Base-by-base conservation (phyloP, 2,113 vertebrate species). In the Chaetodon auriga region DNA sequence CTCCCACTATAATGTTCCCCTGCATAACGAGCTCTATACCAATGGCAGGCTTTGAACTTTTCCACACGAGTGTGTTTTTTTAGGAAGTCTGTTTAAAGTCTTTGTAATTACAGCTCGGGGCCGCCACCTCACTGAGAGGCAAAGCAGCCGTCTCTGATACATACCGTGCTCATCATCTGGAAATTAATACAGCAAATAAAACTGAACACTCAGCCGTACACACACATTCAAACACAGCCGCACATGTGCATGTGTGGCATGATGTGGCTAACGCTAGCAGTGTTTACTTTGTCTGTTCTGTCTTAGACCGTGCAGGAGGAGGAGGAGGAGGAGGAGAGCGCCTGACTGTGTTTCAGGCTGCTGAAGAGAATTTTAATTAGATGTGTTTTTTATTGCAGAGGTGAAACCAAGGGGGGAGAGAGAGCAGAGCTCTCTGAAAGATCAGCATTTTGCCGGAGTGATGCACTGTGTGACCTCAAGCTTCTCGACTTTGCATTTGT, bases 301-400 rank as follows among this genome's bases (percentile, higher is more conserved):
- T 81, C 66, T 74, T 35, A 48, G 46, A 68, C 49, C 8, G 13
- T 25, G 80, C 77, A 64, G 72, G 10, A 73, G 75, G 62, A 75
- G 10, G 51, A 61, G 10, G 51, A 61, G 25, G 69, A 69, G 23
- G 60, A 38, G 53, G 68, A 71, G 60, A 23, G 41, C n/a, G 68
- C 6, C 60, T 55, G 48, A 65, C 69, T 87, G 58, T 36, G 60
- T 69, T 80, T 87, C 43, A 83, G 75, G 80, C 81, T 68, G 83
- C 92, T 78, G 86, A 75, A 58, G 72, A 87, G 89, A 92, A 91
- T 92, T 80, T 89, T 93, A 93, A 94, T 93, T 90, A 88, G 90
- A 85, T 86, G 89, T 81, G 76, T 35, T 83, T 84, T 89, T 89
- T 86, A 86, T 86, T 88, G 77, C 84, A 77, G 89, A 89, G 83